Evolutionary conservation across 2,888 invertebrate genomes (phyloP).

Genomic region (Candidula unifasciata): DNA sequence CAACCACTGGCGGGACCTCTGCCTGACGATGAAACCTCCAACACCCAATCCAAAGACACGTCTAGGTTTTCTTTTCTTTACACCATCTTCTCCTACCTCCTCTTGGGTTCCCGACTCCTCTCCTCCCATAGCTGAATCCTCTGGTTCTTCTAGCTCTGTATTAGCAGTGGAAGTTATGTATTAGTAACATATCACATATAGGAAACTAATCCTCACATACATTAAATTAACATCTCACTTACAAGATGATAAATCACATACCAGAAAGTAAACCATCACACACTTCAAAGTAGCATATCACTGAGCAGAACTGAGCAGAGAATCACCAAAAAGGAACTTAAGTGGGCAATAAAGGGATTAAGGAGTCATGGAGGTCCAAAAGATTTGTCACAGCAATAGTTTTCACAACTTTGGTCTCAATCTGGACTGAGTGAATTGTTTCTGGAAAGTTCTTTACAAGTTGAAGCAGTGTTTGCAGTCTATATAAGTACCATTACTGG

Average conservation of each 20-base stretch:
- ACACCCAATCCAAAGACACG: slow-evolving; percentile 61
- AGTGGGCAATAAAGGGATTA: too few species aligned
- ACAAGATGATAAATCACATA: not conserved
- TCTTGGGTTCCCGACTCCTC: slow-evolving; percentile 49
- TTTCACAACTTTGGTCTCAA: too few species aligned
- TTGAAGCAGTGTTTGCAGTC: too few species aligned
- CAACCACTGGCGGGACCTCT: slow-evolving; percentile 58
- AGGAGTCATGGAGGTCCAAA: too few species aligned
- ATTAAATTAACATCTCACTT: not conserved
- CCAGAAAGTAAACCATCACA: not conserved
- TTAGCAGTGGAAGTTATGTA: not conserved
- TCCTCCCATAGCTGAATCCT: slow-evolving; percentile 25
- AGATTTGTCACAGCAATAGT: too few species aligned
- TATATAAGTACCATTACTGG: too few species aligned
- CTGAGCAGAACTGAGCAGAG: too few species aligned
- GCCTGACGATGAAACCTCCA: slow-evolving; percentile 71
- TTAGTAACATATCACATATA: not conserved
- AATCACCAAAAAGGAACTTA: too few species aligned
- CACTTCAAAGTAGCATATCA: not conserved
- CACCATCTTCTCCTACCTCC: slow-evolving; percentile 49
- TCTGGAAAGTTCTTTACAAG: too few species aligned
- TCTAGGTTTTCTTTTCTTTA: slow-evolving; percentile 62
- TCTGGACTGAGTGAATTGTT: too few species aligned
- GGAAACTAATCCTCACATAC: not conserved
- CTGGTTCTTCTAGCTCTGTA: slow-evolving; percentile 45